Conservation (phyloP, 92 coral and sea anemone species). For the Paramuricea clavata region DNA sequence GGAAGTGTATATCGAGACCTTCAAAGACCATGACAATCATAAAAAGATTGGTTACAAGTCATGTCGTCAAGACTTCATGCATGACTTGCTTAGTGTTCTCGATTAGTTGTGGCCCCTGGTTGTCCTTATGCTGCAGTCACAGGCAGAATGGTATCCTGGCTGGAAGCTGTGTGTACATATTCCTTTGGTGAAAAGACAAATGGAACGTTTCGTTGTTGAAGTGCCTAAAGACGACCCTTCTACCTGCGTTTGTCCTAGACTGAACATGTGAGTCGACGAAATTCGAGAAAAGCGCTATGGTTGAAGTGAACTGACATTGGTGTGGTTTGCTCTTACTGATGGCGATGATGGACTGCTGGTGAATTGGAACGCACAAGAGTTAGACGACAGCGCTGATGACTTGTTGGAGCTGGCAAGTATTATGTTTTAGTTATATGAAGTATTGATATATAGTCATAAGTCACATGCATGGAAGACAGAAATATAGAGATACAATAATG, state of each 20-base stretch:
- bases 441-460: too few relatives aligned
- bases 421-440: too few relatives aligned
- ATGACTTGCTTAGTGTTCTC: background rate
- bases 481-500: too few relatives aligned
- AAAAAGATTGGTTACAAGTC: constrained; percentile 5
- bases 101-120: constrained; percentile 14
- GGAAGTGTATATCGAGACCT: constrained; percentile 11
- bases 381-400: background rate
- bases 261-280: background rate
- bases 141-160: background rate
- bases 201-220: background rate
- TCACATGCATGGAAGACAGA: too few relatives aligned
- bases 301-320: background rate
- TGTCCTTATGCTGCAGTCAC: constrained; percentile 10
- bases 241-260: background rate
- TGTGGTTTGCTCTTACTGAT: background rate
- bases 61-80: background rate
- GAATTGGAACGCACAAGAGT: constrained; percentile 1
- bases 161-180: background rate
- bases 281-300: constrained; percentile 10
- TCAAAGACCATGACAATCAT: constrained; percentile 28
- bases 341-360: background rate
- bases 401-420: background rate
- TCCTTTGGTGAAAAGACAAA: constrained; percentile 5
- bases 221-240: background rate